Percentiles rank a stretch among this genome's conserved stretches.
These are phyloP conservation scores for Amphimedon queenslandica DNA, from an alignment of 37 sponge, comb jelly and placozoan species.

Conservation along the genomic window DNA sequence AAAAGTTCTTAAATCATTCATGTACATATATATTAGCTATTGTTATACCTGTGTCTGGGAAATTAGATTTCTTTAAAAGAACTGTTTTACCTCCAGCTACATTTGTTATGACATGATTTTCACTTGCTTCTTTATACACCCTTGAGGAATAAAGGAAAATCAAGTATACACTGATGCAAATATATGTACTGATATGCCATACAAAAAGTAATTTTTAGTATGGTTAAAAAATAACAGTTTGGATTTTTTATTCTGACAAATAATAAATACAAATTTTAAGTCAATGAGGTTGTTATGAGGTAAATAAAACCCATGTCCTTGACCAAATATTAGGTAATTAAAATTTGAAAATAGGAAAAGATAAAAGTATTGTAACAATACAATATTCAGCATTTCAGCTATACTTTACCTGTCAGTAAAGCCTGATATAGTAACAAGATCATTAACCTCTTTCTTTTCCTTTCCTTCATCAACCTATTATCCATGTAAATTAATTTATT, in stretches of 20 bases:
- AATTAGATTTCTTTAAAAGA: conserved; percentile 63
- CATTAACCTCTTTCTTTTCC: conserved; percentile 43
- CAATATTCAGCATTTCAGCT: not conserved
- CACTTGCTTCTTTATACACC: conserved; percentile 54
- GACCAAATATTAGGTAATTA: too few relatives aligned
- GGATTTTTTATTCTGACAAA: too few relatives aligned
- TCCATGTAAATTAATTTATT: too few relatives aligned
- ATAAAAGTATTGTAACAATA: too few relatives aligned
- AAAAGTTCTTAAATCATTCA: not conserved
- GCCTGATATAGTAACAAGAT: conserved; percentile 39
- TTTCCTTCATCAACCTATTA: conserved; percentile 45
- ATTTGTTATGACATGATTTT: conserved; percentile 71
- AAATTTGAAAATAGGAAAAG: too few relatives aligned
- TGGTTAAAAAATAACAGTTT: too few relatives aligned
- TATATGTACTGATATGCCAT: not conserved
- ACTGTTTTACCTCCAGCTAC: conserved; percentile 67
- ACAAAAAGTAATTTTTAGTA: too few relatives aligned
- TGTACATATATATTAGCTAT: conserved; percentile 4
- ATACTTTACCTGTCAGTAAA: conserved; percentile 66
- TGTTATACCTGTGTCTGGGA: conserved; percentile 76
- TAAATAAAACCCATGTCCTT: too few relatives aligned
- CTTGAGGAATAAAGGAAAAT: conserved; percentile 17
- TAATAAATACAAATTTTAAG: too few relatives aligned
- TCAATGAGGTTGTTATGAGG: too few relatives aligned
- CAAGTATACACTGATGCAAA: not conserved